Evolutionary conservation across 2,888 invertebrate species (phyloP), one percentile per base, ranked within the genome.

Genomic region (Leuctra nigra): DNA sequence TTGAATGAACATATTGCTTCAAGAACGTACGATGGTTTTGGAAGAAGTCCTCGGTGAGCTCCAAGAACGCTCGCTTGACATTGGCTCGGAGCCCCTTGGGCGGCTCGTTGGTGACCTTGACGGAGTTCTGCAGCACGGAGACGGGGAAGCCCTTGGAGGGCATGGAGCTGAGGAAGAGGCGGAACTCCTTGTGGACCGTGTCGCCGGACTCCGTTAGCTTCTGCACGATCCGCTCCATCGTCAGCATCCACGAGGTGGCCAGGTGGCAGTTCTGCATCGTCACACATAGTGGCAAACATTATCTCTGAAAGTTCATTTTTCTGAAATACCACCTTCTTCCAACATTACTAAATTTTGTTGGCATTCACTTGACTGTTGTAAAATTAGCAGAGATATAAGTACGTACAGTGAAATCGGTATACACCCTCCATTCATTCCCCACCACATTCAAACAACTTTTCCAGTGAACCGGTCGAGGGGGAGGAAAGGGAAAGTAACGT

Each of bases 61-160:
- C 87, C 48, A 80, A 76, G 61, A 92, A 82, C 0, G 93, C 90
- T 65, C 91, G 80, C 63, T 88, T 84, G 1, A 96, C 78, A 69
- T 95, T 95, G 6, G 94, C 91, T 65, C 89, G 83, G 2, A 95
- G 74, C 1, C 95, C 95, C 70, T 91, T 93, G 0, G 95, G 95
- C 0, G 95, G 91, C 69, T 96, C 95, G 69, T 93, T 94, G 0
- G 94, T 95, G 55, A 95, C 88, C 75, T 95, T 95, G 0, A 94
- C 90, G 1, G 94, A 87, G 70, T 93, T 93, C 70, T 95, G 94
- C 1, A 96, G 75, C 9, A 96, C 87, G 1, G 91, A 88, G 1
- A 94, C 90, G 0, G 95, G 95, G 70, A 96, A 96, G 63, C 81
- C 76, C 24, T 79, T 77, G 0, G 88, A 87, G 0, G 94, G 93